These are phyloP conservation scores for Mohoua ochrocephala DNA, from an alignment of 2,113 vertebrate genomes.

Conservation along the genomic window DNA sequence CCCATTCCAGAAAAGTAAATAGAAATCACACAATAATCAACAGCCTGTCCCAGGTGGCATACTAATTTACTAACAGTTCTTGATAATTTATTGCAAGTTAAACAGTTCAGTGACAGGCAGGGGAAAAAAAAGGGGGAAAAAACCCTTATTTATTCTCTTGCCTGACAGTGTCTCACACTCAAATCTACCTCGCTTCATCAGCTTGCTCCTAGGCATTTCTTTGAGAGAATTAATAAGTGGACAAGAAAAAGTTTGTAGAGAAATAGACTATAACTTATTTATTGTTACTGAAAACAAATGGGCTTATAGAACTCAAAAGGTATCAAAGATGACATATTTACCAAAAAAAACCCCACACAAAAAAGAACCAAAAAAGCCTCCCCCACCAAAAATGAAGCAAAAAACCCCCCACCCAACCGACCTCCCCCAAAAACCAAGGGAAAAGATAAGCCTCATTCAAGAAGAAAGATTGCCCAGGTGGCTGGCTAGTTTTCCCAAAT, in stretches of 20 bases:
- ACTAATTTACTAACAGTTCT: background rate
- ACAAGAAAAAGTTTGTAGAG: background rate
- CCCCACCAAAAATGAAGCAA: rapidly evolving
- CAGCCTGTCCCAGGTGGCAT: background rate
- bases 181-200: background rate
- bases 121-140: rapidly evolving
- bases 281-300: background rate
- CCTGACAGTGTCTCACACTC: background rate
- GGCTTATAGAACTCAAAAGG: background rate
- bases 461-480: background rate
- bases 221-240: background rate
- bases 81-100: background rate
- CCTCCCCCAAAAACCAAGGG: background rate
- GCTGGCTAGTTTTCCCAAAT: background rate
- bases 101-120: background rate
- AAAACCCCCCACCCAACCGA: background rate
- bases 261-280: background rate
- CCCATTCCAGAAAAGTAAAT: constrained; percentile 24
- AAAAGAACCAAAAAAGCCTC: background rate
- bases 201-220: constrained; percentile 3
- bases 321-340: background rate
- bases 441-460: background rate
- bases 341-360: background rate
- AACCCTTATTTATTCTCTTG: background rate
- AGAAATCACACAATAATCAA: background rate